Base-by-base conservation (phyloP, 2,888 invertebrate species). In the Gymnoscelis rufifasciata region DNA sequence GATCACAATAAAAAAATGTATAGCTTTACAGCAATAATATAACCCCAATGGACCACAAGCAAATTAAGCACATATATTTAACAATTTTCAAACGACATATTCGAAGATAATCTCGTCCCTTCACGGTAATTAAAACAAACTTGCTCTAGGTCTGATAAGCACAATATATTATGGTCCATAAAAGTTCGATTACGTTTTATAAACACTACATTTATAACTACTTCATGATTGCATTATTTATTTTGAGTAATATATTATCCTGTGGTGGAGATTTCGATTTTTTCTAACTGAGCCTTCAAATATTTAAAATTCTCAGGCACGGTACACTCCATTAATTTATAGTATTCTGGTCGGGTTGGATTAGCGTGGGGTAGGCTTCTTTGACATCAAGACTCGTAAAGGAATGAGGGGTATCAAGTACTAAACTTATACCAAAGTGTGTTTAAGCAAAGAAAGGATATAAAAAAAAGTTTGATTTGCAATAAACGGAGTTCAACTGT, bases 211-310 rank as follows among this genome's bases (percentile, higher is more conserved):
- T 83, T 83, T 82, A 83, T 83, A 82, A 86, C 83, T 81, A 83
- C 82, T 84, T 86, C 84, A 84, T 83, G 86, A 87, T 86, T 86
- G 81, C 77, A 81, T 84, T 86, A 87, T 88, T 87, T 84, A 88
- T 88, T 87, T 84, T 84, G 83, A 69, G 83, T 87, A 86, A 88
- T 87, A 83, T 83, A 84, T 87, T 88, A 84, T 71, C 68, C 69
- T 78, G 71, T 72, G 70, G 71, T 74, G 71, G 76, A 78, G 78
- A 76, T 71, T 84, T 81, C 74, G 76, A 72, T 79, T 83, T 86
- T 83, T 83, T 82, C 83, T 83, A 83, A 73, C 72, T 75, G 76
- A 72, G 79, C 84, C 79, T 84, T 87, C 83, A 84, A 88, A 86
- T 87, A 83, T 88, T 88, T 86, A 83, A 88, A 83, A 87, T 86